Percentiles rank a stretch among this genome's conserved stretches.
These are phyloP conservation scores for Sarcophaga variegata DNA, from an alignment of 2,888 invertebrate species.

Conservation along the genomic window DNA sequence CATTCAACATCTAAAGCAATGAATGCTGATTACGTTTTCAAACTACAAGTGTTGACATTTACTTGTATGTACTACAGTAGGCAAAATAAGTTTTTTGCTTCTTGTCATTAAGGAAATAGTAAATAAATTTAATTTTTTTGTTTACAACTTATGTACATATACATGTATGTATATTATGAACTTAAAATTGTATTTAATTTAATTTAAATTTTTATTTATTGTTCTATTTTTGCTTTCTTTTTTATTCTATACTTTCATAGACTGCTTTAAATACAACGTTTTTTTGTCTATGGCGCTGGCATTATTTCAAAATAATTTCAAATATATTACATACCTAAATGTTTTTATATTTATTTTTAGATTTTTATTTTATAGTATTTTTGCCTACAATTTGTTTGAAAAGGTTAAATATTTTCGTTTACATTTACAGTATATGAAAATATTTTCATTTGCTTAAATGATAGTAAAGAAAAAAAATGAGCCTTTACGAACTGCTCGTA, in stretches of 20 bases:
- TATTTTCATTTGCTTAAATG: too few species aligned
- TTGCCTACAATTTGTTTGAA: not conserved
- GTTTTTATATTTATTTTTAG: not conserved
- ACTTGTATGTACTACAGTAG: not conserved
- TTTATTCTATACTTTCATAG: not conserved
- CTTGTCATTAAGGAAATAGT: constrained; percentile 18
- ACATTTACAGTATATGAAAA: not conserved
- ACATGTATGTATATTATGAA: not conserved
- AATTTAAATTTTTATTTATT: not conserved
- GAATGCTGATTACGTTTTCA: not conserved
- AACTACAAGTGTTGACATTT: too few species aligned
- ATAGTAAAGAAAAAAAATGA: too few species aligned
- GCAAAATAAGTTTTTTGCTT: not conserved
- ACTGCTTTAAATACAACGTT: not conserved
- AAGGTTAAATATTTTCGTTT: not conserved
- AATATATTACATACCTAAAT: not conserved
- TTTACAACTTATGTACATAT: not conserved
- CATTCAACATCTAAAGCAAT: constrained; percentile 24
- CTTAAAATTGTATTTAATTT: not conserved
- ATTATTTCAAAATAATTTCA: not conserved
- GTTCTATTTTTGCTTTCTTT: not conserved
- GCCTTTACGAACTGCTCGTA: too few species aligned
- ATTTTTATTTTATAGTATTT: not conserved
- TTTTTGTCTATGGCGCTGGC: not conserved
- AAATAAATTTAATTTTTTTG: not conserved